Percentiles rank a stretch among this genome's conserved stretches.
These are phyloP conservation scores for Asobara japonica DNA, from an alignment of 1,140 invertebrate species.

Conservation along the genomic window DNA sequence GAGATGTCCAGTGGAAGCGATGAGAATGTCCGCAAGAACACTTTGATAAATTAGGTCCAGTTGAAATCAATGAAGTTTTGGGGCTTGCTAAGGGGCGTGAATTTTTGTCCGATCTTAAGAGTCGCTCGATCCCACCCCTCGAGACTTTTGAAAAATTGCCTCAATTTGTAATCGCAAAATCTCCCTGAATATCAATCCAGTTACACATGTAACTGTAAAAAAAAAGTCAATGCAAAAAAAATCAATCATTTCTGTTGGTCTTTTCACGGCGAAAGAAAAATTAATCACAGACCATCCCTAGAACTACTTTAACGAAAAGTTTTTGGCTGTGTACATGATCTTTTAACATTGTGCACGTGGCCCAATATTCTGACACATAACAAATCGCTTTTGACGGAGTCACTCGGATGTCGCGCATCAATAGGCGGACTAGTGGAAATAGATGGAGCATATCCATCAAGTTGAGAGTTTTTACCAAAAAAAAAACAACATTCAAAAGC, in stretches of 20 bases:
- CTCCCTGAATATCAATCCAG: neutral
- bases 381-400: slow-evolving; percentile 35
- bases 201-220: neutral
- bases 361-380: slow-evolving; percentile 23
- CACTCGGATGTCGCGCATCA: neutral
- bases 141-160: slow-evolving; percentile 25
- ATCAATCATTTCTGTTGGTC: neutral
- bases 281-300: slow-evolving; percentile 5
- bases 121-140: neutral
- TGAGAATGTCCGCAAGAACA: no score
- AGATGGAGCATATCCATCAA: neutral
- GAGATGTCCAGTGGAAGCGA: no score
- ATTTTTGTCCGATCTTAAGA: neutral
- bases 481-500: neutral
- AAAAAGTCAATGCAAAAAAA: neutral
- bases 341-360: slow-evolving; percentile 17
- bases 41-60: neutral
- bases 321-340: neutral
- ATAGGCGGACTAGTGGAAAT: neutral
- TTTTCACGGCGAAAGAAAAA: neutral
- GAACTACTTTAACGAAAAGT: neutral
- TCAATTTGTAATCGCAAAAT: slow-evolving; percentile 24
- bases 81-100: neutral
- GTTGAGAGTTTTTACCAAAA: neutral
- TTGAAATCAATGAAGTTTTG: neutral